A percentile compares a stretch with the other conserved stretches of the same genome.
Evolutionary conservation across 2,797 vertebrate species (phyloP).

Genomic region (Chrysocyon brachyurus): DNA sequence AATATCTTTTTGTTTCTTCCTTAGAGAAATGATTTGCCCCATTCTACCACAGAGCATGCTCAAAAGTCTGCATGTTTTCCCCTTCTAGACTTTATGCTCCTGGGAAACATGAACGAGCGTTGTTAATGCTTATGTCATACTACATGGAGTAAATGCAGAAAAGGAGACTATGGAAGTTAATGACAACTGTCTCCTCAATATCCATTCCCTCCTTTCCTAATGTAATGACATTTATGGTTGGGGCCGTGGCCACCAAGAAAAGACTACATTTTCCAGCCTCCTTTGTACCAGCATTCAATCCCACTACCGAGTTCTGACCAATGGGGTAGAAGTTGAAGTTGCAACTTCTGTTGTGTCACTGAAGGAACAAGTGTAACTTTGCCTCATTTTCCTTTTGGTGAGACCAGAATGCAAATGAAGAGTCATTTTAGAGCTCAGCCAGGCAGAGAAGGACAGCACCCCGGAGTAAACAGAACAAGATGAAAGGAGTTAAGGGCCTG

Average conservation of each 20-base stretch:
- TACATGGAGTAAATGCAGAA: background rate
- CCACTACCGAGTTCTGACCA: background rate
- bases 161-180: background rate
- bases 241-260: background rate
- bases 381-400: background rate
- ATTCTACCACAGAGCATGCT: background rate
- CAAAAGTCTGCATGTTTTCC: background rate
- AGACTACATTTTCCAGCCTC: background rate
- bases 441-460: background rate
- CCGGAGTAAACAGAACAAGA: background rate
- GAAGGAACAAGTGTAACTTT: background rate
- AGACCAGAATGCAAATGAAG: background rate
- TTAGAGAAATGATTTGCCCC: background rate
- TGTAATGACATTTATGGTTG: background rate
- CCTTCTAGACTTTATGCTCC: background rate
- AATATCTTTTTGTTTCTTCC: background rate
- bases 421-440: background rate
- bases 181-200: background rate
- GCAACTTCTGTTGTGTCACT: background rate
- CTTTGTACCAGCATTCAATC: background rate
- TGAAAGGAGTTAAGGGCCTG: background rate
- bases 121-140: background rate
- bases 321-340: background rate
- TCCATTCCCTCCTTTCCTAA: background rate
- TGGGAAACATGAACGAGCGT: background rate